Evolutionary conservation across 2,113 vertebrate genomes (phyloP), one percentile per base, ranked within the genome.

Genomic region (Toxotes chatareus): DNA sequence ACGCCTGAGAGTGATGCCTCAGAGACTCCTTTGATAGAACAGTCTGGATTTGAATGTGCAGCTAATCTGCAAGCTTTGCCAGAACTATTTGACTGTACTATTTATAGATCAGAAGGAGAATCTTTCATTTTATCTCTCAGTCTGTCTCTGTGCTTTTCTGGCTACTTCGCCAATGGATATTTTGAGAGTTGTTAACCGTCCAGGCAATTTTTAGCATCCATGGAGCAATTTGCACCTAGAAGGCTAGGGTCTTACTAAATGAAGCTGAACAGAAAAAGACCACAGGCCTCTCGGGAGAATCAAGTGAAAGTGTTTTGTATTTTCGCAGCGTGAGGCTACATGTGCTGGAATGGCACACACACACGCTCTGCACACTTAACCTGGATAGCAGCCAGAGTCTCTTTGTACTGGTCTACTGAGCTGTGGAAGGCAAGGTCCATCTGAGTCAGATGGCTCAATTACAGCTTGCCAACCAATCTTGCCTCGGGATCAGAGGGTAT

Each of bases 371-470:
- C 73, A 85, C 77, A 79, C 62, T 83, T 86, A 72, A 87, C 73
- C 83, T 94, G 91, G 91, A 92, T 70, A 32, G 77, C 65, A 66
- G 87, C 91, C 89, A 85, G 85, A 32, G 51, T 47, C 6, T 81
- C 88, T 92, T 93, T 93, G 92, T 92, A 47, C 82, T 8, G 73
- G 71, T 61, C 84, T 76, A 63, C 85, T 93, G 81, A 72, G 82
- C 86, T 89, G 90, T 91, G 73, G 64, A 86, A 85, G 87, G 61
- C 36, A 21, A 83, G 65, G 85, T 89, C 85, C 76, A 44, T 76
- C 74, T 44, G 64, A 86, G 79, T 88, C 89, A 69, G 85, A 87
- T 77, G 78, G 68, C 88, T 93, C 90, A 88, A 90, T 93, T 91
- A 92, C 71, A 27, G 77, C 60, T 36, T 36, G 40, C 49, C 42